Evolutionary conservation across 2,113 vertebrate genomes (phyloP).

Genomic region (Vombatus ursinus): DNA sequence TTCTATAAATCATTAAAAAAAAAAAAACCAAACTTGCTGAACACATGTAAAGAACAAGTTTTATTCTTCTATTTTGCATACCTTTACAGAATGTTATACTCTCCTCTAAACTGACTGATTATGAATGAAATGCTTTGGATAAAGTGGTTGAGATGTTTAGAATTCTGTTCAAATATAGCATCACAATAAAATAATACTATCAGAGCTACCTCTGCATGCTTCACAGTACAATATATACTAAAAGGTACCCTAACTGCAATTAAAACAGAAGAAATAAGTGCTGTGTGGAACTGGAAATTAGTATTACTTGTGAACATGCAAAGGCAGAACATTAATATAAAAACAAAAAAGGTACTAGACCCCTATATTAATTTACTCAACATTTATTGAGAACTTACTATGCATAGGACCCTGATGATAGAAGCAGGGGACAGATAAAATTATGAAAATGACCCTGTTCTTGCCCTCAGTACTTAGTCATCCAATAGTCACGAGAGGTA

Average conservation of each 20-base stretch:
- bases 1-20: not conserved
- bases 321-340: conserved; percentile 25
- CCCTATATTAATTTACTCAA: not conserved
- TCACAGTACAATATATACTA: not conserved
- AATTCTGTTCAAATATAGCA: not conserved
- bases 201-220: conserved; percentile 13
- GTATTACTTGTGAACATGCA: conserved; percentile 6
- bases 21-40: not conserved
- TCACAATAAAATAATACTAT: conserved; percentile 10
- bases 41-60: not conserved
- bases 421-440: not conserved
- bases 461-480: not conserved
- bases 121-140: not conserved
- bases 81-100: not conserved
- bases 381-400: not conserved
- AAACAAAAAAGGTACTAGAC: not conserved
- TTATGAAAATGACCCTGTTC: not conserved
- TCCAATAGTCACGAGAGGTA: not conserved
- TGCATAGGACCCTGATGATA: not conserved
- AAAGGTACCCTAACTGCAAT: not conserved
- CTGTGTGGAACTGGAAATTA: conserved; percentile 24
- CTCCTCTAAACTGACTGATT: not conserved
- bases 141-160: not conserved
- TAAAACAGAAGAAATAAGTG: conserved; percentile 15
- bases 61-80: not conserved